Conservation (phyloP, 37 sponge, comb jelly and placozoan species). For the Halichondria panicea region DNA sequence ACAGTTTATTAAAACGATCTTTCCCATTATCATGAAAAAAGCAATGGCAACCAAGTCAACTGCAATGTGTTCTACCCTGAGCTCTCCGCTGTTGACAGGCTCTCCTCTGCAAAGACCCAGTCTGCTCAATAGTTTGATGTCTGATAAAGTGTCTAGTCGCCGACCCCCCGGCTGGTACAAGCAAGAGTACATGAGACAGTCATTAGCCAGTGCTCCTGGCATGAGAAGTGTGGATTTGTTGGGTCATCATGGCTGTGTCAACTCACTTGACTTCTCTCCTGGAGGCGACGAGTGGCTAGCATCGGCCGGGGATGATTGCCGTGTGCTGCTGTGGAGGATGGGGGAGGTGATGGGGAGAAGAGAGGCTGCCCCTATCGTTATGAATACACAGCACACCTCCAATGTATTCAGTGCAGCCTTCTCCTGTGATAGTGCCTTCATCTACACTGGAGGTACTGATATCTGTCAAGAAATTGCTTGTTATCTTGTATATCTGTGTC, state of each 20-base stretch:
- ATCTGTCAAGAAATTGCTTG: neutral
- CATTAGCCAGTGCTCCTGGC: neutral
- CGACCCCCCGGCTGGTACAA: neutral
- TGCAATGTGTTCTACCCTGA: no score
- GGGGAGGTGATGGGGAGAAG: constrained; percentile 8
- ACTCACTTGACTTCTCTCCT: constrained; percentile 55
- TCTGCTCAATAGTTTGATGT: no score
- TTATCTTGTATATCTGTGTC: neutral
- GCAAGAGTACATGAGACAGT: constrained; percentile 10
- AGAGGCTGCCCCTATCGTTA: neutral
- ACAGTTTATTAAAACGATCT: no score
- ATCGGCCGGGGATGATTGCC: constrained; percentile 60
- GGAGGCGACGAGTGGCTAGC: constrained; percentile 38
- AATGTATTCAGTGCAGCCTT: constrained; percentile 60
- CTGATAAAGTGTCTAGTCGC: constrained; percentile 1
- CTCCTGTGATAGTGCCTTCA: constrained; percentile 36
- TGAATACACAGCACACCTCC: constrained; percentile 35
- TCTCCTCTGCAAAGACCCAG: no score
- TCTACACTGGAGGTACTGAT: constrained; percentile 53
- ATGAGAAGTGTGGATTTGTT: constrained; percentile 29
- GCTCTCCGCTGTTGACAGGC: no score
- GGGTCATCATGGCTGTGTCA: constrained; percentile 66
- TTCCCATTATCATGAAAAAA: no score
- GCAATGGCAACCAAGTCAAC: no score
- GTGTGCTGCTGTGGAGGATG: constrained; percentile 59